Conservation (phyloP, 2,797 vertebrate genomes). For the Siniperca obscura region DNA sequence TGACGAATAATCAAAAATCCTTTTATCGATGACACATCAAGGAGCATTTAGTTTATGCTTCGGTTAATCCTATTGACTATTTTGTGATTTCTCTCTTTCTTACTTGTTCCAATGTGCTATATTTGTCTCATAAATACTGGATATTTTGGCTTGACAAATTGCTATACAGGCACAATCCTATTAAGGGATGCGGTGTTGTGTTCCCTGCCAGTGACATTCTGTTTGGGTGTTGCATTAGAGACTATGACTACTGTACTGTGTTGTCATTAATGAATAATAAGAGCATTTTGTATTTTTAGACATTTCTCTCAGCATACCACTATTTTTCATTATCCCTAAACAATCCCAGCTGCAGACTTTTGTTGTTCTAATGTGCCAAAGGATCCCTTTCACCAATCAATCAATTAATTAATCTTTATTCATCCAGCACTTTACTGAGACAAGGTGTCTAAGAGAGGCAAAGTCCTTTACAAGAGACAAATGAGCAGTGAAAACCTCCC, state of each 20-base stretch:
- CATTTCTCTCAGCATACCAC: constrained; percentile 57
- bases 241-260: constrained; percentile 68
- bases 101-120: constrained; percentile 79
- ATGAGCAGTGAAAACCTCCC: constrained; percentile 29
- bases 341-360: constrained; percentile 64
- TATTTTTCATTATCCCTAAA: constrained; percentile 67
- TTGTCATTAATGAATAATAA: constrained; percentile 80
- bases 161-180: constrained; percentile 81
- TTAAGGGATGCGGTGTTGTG: constrained; percentile 77
- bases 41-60: constrained; percentile 83
- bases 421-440: constrained; percentile 51
- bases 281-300: constrained; percentile 76
- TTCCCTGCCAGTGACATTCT: constrained; percentile 79
- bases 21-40: constrained; percentile 87
- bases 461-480: constrained; percentile 50
- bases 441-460: constrained; percentile 14
- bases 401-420: constrained; percentile 77
- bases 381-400: constrained; percentile 75
- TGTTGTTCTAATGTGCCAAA: constrained; percentile 71
- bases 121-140: constrained; percentile 83
- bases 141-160: constrained; percentile 85
- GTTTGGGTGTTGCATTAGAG: constrained; percentile 76
- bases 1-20: constrained; percentile 86
- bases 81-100: constrained; percentile 78
- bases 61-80: constrained; percentile 85